phyloP scores from a whole-genome alignment of 2,113 vertebrate genomes.

The Raja brachyura region DNA sequence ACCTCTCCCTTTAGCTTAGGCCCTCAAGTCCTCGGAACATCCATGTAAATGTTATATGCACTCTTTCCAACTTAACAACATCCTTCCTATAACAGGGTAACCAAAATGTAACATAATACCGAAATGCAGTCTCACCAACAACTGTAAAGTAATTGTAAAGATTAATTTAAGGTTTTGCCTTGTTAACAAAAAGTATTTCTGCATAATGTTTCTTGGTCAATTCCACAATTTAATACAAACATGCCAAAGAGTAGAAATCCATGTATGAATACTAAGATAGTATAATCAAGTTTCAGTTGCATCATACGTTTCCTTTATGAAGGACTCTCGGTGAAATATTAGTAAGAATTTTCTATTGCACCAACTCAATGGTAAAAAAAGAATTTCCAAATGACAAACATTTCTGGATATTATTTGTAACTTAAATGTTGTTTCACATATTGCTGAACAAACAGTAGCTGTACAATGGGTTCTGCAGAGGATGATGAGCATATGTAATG shows the following conservation, averaged over 20 bases:
- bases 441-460: not conserved
- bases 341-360: not conserved
- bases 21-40: no score
- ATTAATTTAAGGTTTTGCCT: not conserved
- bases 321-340: not conserved
- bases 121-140: no score
- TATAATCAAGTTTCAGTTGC: not conserved
- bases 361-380: not conserved
- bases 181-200: not conserved
- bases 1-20: no score
- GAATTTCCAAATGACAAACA: not conserved
- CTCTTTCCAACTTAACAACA: no score
- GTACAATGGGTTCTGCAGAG: not conserved
- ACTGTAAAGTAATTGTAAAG: no score
- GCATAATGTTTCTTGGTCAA: not conserved
- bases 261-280: not conserved
- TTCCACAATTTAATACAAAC: not conserved
- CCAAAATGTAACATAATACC: no score
- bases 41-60: no score
- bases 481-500: not conserved
- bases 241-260: not conserved
- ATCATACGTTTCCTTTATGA: not conserved
- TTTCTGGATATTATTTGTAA: constrained; percentile 5
- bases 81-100: no score
- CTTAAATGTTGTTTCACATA: not conserved